A percentile compares a stretch with the other conserved stretches of the same genome.
phyloP scores from a whole-genome alignment of 1,140 invertebrate species.

The Venustaconcha ellipsiformis region DNA sequence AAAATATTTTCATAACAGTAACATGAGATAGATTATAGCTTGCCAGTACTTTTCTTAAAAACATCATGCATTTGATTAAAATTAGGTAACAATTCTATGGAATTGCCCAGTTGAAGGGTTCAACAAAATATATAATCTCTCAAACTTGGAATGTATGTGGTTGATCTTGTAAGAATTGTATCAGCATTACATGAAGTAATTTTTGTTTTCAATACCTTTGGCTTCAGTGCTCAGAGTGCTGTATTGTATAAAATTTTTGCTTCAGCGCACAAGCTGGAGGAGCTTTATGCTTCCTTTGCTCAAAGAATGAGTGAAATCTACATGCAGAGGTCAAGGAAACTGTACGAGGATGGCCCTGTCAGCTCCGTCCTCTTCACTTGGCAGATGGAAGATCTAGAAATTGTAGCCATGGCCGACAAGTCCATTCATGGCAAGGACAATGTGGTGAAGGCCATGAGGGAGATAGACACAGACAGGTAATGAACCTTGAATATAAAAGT shows the following conservation, averaged over 20 bases:
- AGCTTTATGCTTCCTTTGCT: slow-evolving; percentile 85
- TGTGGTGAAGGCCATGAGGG: slow-evolving; percentile 78
- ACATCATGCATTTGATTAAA: too few species aligned
- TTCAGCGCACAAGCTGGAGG: slow-evolving; percentile 78
- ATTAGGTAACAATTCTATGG: too few species aligned
- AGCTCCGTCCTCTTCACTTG: slow-evolving; percentile 85
- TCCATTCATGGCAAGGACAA: slow-evolving; percentile 86
- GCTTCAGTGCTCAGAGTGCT: too few species aligned
- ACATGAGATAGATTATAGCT: too few species aligned
- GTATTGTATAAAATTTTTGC: background rate
- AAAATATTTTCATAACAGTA: too few species aligned
- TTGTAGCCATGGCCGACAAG: slow-evolving; percentile 88
- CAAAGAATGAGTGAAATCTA: slow-evolving; percentile 96
- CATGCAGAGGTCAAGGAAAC: slow-evolving; percentile 87
- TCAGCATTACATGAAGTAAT: too few species aligned
- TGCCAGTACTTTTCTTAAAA: too few species aligned
- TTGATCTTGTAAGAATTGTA: too few species aligned
- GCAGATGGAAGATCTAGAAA: slow-evolving; percentile 76
- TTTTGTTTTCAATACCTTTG: too few species aligned
- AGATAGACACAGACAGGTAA: slow-evolving; percentile 83
- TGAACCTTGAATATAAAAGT: background rate
- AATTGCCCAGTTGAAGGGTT: too few species aligned
- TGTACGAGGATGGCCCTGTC: slow-evolving; percentile 77
- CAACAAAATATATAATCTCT: too few species aligned
- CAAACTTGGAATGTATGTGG: too few species aligned